Evolutionary conservation across 2,113 vertebrate genomes (phyloP).

Genomic region (Cathartes aura): DNA sequence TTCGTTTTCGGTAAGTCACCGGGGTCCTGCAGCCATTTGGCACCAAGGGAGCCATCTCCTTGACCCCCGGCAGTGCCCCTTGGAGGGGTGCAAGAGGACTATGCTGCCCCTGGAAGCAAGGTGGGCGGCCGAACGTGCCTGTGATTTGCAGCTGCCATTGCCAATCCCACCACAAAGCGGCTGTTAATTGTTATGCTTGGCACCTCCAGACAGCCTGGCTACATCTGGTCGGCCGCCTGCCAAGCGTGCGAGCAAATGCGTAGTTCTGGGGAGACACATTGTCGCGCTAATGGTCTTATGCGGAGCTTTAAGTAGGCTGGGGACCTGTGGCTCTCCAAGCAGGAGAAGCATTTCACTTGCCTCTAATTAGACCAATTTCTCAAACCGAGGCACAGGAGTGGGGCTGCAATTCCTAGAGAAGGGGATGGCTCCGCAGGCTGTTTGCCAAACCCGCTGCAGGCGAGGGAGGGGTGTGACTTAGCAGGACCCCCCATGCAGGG

Average conservation of each 20-base stretch:
- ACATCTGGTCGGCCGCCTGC: background rate
- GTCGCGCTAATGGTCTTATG: background rate
- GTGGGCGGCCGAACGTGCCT: accelerated
- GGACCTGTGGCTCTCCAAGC: background rate
- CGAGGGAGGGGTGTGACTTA: background rate
- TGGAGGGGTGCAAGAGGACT: background rate
- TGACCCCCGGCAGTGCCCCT: background rate
- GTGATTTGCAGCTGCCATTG: background rate
- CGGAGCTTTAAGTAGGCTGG: background rate
- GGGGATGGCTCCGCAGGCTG: accelerated
- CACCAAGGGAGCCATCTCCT: background rate
- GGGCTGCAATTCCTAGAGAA: background rate
- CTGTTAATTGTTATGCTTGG: slow-evolving; percentile 28
- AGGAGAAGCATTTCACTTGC: background rate
- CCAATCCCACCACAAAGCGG: background rate
- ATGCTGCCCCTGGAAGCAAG: background rate
- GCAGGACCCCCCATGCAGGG: background rate
- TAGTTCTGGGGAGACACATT: background rate
- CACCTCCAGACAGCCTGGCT: slow-evolving; percentile 24
- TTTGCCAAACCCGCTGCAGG: accelerated
- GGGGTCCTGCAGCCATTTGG: background rate
- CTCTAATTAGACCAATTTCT: slow-evolving; percentile 1
- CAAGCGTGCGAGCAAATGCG: background rate
- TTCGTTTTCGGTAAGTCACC: accelerated
- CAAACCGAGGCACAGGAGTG: accelerated